phyloP scores from a whole-genome alignment of 2,113 vertebrate species.

The Trogon surrucura region DNA sequence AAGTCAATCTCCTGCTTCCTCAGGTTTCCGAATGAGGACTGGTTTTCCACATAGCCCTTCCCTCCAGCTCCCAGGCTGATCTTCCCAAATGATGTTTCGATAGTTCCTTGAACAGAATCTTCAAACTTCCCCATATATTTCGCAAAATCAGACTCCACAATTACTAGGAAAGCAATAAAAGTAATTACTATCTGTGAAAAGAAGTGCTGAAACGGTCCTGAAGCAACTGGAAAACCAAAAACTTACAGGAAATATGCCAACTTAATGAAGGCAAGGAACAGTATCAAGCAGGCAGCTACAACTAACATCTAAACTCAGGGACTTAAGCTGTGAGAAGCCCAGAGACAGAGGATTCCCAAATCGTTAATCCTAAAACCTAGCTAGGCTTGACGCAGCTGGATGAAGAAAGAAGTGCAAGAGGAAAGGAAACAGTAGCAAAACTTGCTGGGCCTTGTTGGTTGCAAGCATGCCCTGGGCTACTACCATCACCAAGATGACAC shows the following conservation, averaged over 20 bases:
- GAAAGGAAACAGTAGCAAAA: not conserved
- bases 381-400: not conserved
- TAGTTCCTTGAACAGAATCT: slow-evolving; percentile 71
- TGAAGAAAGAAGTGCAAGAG: not conserved
- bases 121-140: slow-evolving; percentile 84
- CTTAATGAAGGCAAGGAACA: not conserved
- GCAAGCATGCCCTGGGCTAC: not conserved
- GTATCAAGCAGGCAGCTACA: not conserved
- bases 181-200: not conserved
- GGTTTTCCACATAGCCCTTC: slow-evolving; percentile 79
- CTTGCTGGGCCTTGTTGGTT: not conserved
- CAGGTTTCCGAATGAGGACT: slow-evolving; percentile 88
- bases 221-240: not conserved
- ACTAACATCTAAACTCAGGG: not conserved
- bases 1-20: slow-evolving; percentile 91
- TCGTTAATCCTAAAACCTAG: not conserved
- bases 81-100: slow-evolving; percentile 70
- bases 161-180: slow-evolving; percentile 71
- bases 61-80: slow-evolving; percentile 74
- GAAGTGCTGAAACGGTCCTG: not conserved
- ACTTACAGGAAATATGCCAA: not conserved
- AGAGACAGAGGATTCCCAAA: not conserved
- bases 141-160: slow-evolving; percentile 86
- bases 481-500: not conserved
- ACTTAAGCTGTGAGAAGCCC: not conserved